Evolutionary conservation across 2,888 invertebrate genomes (phyloP).

Genomic region (Malacosoma neustria): DNA sequence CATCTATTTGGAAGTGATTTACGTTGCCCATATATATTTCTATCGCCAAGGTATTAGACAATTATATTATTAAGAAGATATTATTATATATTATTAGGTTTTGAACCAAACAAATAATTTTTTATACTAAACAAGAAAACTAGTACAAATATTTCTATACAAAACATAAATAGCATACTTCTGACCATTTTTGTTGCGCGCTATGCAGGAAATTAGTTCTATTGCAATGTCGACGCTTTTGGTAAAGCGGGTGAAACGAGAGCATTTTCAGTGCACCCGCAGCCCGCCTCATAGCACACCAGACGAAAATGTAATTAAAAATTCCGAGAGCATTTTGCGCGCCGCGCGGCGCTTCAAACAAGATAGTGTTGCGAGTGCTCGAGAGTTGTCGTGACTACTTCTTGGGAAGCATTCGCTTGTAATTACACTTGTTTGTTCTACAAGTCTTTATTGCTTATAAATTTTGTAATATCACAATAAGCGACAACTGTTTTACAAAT

Average conservation of each 20-base stretch:
- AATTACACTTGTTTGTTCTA: slow-evolving; percentile 61
- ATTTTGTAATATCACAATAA: too few relatives aligned
- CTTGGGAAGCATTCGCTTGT: slow-evolving; percentile 66
- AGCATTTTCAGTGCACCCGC: slow-evolving; percentile 54
- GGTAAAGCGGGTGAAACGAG: slow-evolving; percentile 68
- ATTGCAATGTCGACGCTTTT: slow-evolving; percentile 73
- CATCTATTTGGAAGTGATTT: too few relatives aligned
- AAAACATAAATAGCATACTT: slow-evolving; percentile 57
- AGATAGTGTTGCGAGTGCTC: slow-evolving; percentile 65
- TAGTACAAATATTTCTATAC: too few relatives aligned
- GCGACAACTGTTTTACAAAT: too few relatives aligned
- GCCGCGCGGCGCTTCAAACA: slow-evolving; percentile 62
- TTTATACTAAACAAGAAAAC: too few relatives aligned
- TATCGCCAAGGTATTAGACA: too few relatives aligned
- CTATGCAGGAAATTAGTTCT: slow-evolving; percentile 74
- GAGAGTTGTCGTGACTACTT: slow-evolving; percentile 64
- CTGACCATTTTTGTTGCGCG: slow-evolving; percentile 60
- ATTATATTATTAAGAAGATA: too few relatives aligned
- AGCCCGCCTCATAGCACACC: slow-evolving; percentile 61
- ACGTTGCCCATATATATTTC: too few relatives aligned
- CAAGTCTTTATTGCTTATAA: slow-evolving; percentile 40
- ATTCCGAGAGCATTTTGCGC: slow-evolving; percentile 72
- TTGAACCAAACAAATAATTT: too few relatives aligned
- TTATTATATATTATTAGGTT: too few relatives aligned
- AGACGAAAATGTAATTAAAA: slow-evolving; percentile 75